A percentile compares a stretch with the other conserved stretches of the same genome.
Evolutionary conservation across 2,888 invertebrate genomes (phyloP).

Genomic region (Eurois occulta): DNA sequence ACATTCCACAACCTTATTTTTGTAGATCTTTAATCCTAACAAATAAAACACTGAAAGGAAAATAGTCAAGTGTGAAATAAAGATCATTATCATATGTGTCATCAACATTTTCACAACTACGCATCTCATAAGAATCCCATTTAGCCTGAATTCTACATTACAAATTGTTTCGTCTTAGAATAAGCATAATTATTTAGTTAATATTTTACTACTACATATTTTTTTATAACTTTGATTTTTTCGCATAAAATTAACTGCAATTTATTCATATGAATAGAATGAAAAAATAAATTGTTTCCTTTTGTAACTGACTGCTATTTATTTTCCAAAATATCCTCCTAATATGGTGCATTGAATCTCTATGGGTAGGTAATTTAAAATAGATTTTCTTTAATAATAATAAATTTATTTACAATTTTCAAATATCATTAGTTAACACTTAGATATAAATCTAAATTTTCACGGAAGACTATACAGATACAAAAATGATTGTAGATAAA

Average conservation of each 20-base stretch:
- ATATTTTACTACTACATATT: conserved; percentile 77
- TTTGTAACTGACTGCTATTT: conserved; percentile 79
- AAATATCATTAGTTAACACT: conserved; percentile 67
- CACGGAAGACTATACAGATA: conserved; percentile 72
- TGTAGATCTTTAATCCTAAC: conserved; percentile 73
- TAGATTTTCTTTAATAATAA: conserved; percentile 40
- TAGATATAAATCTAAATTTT: conserved; percentile 63
- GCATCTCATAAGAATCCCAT: conserved; percentile 59
- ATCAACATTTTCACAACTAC: conserved; percentile 57
- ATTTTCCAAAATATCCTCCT: conserved; percentile 56
- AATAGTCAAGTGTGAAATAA: conserved; percentile 33
- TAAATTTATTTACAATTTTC: conserved; percentile 68
- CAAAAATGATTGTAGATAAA: conserved; percentile 50
- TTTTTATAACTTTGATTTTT: conserved; percentile 82
- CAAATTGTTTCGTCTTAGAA: conserved; percentile 72
- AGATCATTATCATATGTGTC: conserved; percentile 29
- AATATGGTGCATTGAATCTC: not conserved
- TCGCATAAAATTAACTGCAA: conserved; percentile 79
- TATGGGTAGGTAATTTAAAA: conserved; percentile 39
- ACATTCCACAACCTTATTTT: conserved; percentile 86
- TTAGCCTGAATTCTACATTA: conserved; percentile 60
- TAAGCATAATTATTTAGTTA: conserved; percentile 86
- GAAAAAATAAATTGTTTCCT: conserved; percentile 85
- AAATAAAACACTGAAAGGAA: conserved; percentile 35
- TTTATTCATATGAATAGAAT: conserved; percentile 83